Percentiles rank a stretch among this genome's conserved stretches.
phyloP scores from a whole-genome alignment of 2,888 invertebrate genomes.

The Phaedon cochleariae region DNA sequence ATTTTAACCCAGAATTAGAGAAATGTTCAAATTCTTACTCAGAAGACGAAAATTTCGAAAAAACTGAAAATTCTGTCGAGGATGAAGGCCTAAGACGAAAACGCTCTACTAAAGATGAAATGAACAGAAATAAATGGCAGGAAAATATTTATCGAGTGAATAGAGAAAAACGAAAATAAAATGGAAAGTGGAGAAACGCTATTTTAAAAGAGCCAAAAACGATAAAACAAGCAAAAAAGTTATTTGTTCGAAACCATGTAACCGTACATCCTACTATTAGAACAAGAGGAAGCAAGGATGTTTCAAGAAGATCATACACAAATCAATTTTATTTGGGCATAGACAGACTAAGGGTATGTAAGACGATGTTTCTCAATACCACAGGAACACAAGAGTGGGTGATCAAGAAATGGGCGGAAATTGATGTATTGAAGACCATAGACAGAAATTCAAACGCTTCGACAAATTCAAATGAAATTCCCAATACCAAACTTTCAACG shows the following conservation, averaged over 20 bases:
- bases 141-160: constrained; percentile 12
- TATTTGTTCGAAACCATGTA: constrained; percentile 13
- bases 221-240: constrained; percentile 14
- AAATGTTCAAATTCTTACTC: too few relatives aligned
- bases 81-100: constrained; percentile 7
- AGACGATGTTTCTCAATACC: constrained; percentile 14
- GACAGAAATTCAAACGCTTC: background rate
- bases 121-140: constrained; percentile 4
- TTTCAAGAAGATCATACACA: constrained; percentile 8
- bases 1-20: constrained; percentile 11
- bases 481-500: background rate
- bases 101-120: constrained; percentile 1
- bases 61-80: constrained; percentile 4
- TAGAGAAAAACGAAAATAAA: constrained; percentile 19
- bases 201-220: constrained; percentile 9
- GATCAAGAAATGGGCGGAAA: constrained; percentile 11
- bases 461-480: background rate
- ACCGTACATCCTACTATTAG: background rate
- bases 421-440: background rate
- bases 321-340: constrained; percentile 13
- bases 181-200: constrained; percentile 12
- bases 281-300: background rate
- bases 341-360: constrained; percentile 15
- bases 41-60: background rate
- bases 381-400: background rate